Percentiles rank a stretch among this genome's conserved stretches.
Evolutionary conservation across 2,888 invertebrate genomes (phyloP).

Genomic region (Neoaliturus tenellus): DNA sequence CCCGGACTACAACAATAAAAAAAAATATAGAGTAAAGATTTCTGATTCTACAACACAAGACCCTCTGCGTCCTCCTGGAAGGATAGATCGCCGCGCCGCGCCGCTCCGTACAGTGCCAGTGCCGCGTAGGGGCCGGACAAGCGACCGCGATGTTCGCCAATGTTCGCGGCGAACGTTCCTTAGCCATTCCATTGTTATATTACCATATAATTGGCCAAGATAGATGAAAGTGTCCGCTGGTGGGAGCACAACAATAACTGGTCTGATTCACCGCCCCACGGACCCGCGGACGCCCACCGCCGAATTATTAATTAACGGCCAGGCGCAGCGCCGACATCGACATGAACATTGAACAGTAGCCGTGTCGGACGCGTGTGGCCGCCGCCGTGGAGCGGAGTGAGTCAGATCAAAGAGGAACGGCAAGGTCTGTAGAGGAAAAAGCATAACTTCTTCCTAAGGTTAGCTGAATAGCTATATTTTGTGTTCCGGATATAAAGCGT

Average conservation of each 20-base stretch:
- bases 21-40: background rate
- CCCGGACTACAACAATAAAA: background rate
- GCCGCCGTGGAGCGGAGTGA: no score
- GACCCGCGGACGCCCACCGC: background rate
- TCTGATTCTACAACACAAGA: background rate
- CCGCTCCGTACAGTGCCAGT: background rate
- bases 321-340: background rate
- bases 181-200: background rate
- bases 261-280: background rate
- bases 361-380: background rate
- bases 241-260: background rate
- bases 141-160: background rate
- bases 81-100: background rate
- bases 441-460: no score
- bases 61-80: background rate
- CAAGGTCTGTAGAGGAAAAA: no score
- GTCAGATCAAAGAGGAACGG: no score
- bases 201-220: constrained; percentile 21
- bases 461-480: no score
- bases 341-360: background rate
- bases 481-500: no score
- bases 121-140: background rate
- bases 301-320: constrained; percentile 5
- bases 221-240: background rate
- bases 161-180: background rate